Evolutionary conservation across 2,888 invertebrate genomes (phyloP), one percentile per base, ranked within the genome.

Genomic region (Coenonympha arcania): DNA sequence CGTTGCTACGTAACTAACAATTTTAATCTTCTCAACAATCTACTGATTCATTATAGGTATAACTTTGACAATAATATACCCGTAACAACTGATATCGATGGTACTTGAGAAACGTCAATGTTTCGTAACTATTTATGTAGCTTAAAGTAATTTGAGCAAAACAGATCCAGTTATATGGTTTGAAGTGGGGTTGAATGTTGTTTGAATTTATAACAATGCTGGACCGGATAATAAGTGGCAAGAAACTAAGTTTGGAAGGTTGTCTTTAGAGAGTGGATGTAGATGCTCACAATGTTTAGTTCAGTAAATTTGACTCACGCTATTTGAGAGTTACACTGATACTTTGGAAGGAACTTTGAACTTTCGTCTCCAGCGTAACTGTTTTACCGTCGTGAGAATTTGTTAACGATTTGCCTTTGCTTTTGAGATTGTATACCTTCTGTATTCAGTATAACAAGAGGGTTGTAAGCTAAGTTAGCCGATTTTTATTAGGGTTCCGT

Each of bases 251-350:
- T 33, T 37, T 34, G 48, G 30, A 45, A 48, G 42, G 36, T 48
- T 33, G 48, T 48, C 52, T 39, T 42, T 15, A 43, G 45, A 54
- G 48, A 42, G 36, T 51, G 24, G 45, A 36, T 41, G 45, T 51
- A 30, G 45, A 36, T 41, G 45, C 22, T 52, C 13, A 26, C 19
- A 42, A 22, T 30, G 13, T 39, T 50, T 46, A 43, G 43, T 48
- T 52, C 45, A 30, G 41, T 44, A 54, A 48, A 50, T 44, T 19
- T 50, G 34, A 44, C 36, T 41, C 34, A 37, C 26, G 30, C 41
- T 20, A 39, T 37, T 41, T n/a, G 31, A 48, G 37, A 37, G 51
- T 48, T 30, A 40, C 16, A 6, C 30, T 39, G 16, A 42, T 37
- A 50, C 16, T 11, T 19, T 42, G 31, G 20, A 22, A 6, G 13